Evolutionary conservation across 2,113 vertebrate species (phyloP).

Genomic region (Limanda limanda): DNA sequence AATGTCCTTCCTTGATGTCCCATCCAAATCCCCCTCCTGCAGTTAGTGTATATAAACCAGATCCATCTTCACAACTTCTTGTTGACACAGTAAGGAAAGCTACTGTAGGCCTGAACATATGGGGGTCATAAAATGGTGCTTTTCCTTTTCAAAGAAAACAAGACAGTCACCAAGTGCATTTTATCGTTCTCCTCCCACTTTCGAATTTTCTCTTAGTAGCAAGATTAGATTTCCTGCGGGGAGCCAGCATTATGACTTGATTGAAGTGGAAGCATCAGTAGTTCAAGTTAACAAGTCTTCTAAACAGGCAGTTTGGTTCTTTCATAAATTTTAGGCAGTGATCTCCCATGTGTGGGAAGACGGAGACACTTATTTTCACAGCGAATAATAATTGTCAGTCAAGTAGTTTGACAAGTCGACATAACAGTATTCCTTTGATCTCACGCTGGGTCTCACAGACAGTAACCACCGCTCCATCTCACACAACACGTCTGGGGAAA

Average conservation of each 20-base stretch:
- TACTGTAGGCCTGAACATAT: not conserved
- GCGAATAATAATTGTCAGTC: not conserved
- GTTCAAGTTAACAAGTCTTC: slow-evolving; percentile 12
- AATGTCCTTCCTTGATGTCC: slow-evolving; percentile 35
- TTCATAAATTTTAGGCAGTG: not conserved
- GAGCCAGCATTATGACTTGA: not conserved
- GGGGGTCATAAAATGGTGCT: slow-evolving; percentile 10
- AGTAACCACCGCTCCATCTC: not conserved
- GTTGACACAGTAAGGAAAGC: slow-evolving; percentile 43
- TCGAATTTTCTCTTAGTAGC: slow-evolving; percentile 29
- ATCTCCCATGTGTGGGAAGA: not conserved
- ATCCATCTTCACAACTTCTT: slow-evolving; percentile 3
- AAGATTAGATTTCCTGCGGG: slow-evolving; percentile 37
- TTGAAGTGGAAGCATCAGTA: slow-evolving; percentile 1
- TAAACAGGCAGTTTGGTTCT: not conserved
- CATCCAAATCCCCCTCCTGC: slow-evolving; percentile 27
- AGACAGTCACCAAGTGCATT: not conserved
- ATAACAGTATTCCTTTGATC: not conserved
- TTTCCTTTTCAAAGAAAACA: slow-evolving; percentile 52
- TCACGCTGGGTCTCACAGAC: not conserved
- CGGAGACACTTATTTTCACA: not conserved
- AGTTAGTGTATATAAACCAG: slow-evolving; percentile 25
- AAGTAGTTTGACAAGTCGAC: not conserved
- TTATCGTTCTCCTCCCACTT: not conserved
- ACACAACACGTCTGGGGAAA: not conserved